These are phyloP conservation scores for Peromyscus attwateri DNA, from an alignment of 2,797 vertebrate genomes.

Conservation along the genomic window DNA sequence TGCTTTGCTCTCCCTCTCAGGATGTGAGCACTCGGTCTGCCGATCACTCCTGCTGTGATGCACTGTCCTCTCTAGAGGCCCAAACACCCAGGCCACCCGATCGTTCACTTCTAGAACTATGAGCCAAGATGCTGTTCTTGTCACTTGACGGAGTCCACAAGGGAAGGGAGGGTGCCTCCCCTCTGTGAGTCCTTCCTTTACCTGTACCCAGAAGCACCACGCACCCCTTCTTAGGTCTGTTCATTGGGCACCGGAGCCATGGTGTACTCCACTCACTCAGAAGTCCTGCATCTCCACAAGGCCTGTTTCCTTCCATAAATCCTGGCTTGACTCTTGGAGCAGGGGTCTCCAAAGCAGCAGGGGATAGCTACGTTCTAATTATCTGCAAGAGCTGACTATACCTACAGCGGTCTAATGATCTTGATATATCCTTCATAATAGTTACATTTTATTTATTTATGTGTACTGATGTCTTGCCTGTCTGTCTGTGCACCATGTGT, in stretches of 20 bases:
- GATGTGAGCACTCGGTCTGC: neutral
- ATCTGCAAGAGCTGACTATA: neutral
- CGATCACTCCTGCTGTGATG: neutral
- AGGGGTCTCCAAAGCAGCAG: no score
- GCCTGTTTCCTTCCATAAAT: neutral
- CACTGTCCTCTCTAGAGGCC: neutral
- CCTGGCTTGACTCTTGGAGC: neutral
- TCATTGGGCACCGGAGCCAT: neutral
- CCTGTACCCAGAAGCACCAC: neutral
- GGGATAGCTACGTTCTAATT: neutral
- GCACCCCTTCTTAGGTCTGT: neutral
- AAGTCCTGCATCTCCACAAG: neutral
- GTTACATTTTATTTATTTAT: neutral
- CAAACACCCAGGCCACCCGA: neutral
- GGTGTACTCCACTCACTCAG: neutral
- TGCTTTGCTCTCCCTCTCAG: neutral
- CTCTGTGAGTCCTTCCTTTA: neutral
- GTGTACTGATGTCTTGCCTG: neutral
- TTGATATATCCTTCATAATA: neutral
- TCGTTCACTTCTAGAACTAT: neutral
- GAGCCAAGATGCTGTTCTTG: neutral
- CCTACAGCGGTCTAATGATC: neutral
- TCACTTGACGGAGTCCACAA: neutral
- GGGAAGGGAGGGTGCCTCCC: neutral
- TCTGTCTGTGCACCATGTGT: neutral